A percentile compares a stretch with the other conserved stretches of the same genome.
Evolutionary conservation across 2,888 invertebrate species (phyloP).

Genomic region (Romanomermis culicivorax): DNA sequence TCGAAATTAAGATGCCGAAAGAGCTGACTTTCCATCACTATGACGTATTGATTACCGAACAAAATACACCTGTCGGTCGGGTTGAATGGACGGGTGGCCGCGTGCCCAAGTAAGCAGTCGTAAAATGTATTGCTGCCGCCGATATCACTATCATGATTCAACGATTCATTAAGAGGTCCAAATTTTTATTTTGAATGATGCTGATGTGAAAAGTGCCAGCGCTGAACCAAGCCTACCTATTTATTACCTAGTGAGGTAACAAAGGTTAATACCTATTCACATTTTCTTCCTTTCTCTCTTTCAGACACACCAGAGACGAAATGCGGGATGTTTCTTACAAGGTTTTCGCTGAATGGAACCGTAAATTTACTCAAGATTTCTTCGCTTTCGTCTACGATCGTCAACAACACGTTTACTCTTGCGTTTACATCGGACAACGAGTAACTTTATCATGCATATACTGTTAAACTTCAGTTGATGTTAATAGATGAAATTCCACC

Average conservation of each 20-base stretch:
- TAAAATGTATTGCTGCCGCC: no score
- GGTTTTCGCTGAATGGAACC: background rate
- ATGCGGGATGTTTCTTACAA: background rate
- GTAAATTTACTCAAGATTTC: background rate
- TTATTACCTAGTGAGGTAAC: no score
- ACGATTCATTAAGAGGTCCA: no score
- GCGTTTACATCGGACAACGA: background rate
- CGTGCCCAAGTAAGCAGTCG: background rate
- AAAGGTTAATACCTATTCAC: no score
- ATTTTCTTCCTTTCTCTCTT: no score
- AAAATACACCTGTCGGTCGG: background rate
- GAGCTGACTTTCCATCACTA: background rate
- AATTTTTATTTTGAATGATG: no score
- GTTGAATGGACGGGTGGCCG: background rate
- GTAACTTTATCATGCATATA: no score
- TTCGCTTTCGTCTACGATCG: background rate
- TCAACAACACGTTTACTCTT: background rate
- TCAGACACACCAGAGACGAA: background rate
- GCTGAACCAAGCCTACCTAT: no score
- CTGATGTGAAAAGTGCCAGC: no score
- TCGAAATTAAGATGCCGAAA: background rate
- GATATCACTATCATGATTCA: no score
- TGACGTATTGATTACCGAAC: background rate
- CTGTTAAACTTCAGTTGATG: no score
- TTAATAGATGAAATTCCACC: no score